These are phyloP conservation scores for Aporophyla nigra DNA, from an alignment of 2,888 invertebrate genomes.

Conservation along the genomic window DNA sequence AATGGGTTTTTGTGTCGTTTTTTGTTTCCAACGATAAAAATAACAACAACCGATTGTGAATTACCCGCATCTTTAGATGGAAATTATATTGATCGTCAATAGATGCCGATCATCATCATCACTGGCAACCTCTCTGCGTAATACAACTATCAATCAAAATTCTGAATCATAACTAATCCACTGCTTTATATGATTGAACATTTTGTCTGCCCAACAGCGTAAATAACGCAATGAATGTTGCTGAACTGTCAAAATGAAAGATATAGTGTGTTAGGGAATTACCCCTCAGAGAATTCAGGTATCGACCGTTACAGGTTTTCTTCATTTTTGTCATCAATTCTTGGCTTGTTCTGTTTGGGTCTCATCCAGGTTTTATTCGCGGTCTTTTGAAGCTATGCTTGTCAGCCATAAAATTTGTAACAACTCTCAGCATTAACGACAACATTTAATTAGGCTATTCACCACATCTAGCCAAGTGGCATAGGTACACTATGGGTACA, in stretches of 20 bases:
- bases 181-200: too few relatives aligned
- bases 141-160: too few relatives aligned
- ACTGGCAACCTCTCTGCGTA: background rate
- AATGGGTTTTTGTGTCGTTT: constrained; percentile 16
- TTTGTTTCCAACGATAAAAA: background rate
- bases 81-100: background rate
- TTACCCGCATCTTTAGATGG: background rate
- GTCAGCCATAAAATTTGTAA: background rate
- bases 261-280: too few relatives aligned
- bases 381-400: background rate
- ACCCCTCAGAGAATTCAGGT: too few relatives aligned
- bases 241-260: too few relatives aligned
- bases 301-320: too few relatives aligned
- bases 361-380: background rate
- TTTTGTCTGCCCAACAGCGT: too few relatives aligned
- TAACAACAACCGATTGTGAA: background rate
- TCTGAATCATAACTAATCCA: too few relatives aligned
- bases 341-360: background rate
- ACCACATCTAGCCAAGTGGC: background rate
- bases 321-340: background rate
- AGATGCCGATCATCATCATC: background rate
- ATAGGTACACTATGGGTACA: too few relatives aligned
- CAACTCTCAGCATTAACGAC: background rate
- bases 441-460: too few relatives aligned
- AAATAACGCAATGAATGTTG: too few relatives aligned